Base-by-base conservation (phyloP, 2,797 vertebrate genomes). In the Typhlichthys eigenmanni region DNA sequence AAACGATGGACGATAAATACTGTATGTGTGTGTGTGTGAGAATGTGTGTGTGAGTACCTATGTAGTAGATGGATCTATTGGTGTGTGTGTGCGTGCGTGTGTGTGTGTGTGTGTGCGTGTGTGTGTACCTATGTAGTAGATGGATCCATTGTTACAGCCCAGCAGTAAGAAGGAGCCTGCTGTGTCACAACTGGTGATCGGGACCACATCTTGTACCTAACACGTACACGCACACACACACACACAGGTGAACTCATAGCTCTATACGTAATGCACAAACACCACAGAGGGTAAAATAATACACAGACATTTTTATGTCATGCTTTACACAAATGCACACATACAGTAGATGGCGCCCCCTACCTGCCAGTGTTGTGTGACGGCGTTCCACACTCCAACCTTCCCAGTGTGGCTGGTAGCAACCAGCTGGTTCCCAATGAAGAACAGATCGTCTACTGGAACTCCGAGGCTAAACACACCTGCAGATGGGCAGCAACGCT, bases 291-390 rank as follows among this genome's bases (percentile, higher is more conserved):
- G 3, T 11, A 47, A 19, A 16, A 9, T 13, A 24, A 46, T 29
- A 32, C n/a, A 43, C 29, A 34, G 5, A 43, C n/a, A 29, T 50
- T 32, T 19, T 19, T 19, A 19, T 19, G 19, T 19, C 19, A 19
- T 19, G 19, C 19, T 19, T 19, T 19, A 9, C 53, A 55, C 29
- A 14, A 53, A 50, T 24, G 48, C 19, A 52, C 47, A 13, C 0
- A 38, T 14, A 11, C 38, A 56, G 55, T 1, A 56, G 10, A 10
- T 59, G 5, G 61, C 19, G 3, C 46, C 70, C 46, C 69, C 32
- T 66, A 98, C 97, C 95, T 99, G 97, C 97, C 97, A 98, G 74
- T 99, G 97, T 78, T 99, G 97, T 29, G 97, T 98, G 85, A 99
- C 97, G 0, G 97, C 97, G 0, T 99, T 99, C 97, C 97, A 99